Percentiles rank a stretch among this genome's conserved stretches.
These are phyloP conservation scores for Sebastes aleutianus DNA, from an alignment of 2,797 vertebrate species.

Conservation along the genomic window DNA sequence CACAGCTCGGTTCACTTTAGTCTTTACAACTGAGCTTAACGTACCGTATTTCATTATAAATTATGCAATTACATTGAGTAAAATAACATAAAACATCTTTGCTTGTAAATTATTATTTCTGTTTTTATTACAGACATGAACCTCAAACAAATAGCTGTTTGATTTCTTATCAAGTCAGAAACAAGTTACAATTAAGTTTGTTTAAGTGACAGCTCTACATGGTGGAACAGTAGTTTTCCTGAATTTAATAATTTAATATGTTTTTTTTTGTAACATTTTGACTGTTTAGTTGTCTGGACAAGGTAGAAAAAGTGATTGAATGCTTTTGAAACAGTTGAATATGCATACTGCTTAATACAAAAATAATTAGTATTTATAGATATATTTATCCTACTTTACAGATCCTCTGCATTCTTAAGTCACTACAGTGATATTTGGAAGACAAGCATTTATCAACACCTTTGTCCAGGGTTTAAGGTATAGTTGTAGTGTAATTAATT, in stretches of 20 bases:
- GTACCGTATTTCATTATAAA: background rate
- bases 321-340: background rate
- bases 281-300: background rate
- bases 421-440: background rate
- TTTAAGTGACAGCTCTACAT: no score
- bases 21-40: background rate
- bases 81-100: background rate
- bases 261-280: background rate
- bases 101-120: background rate
- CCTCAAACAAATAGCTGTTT: background rate
- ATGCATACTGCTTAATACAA: background rate
- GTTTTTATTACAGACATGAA: background rate
- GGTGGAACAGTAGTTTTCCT: no score
- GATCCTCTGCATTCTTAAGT: background rate
- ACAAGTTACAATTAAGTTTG: no score
- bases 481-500: no score
- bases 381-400: background rate
- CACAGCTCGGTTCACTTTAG: background rate
- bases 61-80: background rate
- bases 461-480: no score
- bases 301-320: background rate
- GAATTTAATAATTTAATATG: no score
- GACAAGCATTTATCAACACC: background rate
- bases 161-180: background rate
- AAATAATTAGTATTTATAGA: background rate